phyloP scores from a whole-genome alignment of 1,140 invertebrate genomes.

The Sycophila sp. region DNA sequence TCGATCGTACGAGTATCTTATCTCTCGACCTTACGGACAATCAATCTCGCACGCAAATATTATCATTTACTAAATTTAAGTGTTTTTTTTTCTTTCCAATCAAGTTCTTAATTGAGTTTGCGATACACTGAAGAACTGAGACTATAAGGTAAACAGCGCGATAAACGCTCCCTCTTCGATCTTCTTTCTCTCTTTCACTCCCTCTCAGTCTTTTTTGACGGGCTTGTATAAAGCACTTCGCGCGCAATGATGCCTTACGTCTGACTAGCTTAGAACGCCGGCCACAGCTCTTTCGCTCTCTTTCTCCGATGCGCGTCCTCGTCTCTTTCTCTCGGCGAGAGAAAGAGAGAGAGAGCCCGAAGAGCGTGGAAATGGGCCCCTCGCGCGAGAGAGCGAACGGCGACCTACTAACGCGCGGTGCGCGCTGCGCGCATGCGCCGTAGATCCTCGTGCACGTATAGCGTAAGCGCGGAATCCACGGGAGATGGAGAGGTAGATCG shows the following conservation, averaged over 20 bases:
- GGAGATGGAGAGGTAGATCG: not conserved
- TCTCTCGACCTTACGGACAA: too few relatives aligned
- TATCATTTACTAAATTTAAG: too few relatives aligned
- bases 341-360: too few relatives aligned
- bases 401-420: slow-evolving; percentile 57
- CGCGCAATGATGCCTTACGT: slow-evolving; percentile 36
- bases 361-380: slow-evolving; percentile 1
- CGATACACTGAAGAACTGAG: too few relatives aligned
- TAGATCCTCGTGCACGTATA: not conserved
- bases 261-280: slow-evolving; percentile 32
- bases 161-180: not conserved
- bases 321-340: not conserved
- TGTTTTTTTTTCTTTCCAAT: too few relatives aligned
- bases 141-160: too few relatives aligned
- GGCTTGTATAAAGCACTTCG: slow-evolving; percentile 9
- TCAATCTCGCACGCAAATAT: too few relatives aligned
- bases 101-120: too few relatives aligned
- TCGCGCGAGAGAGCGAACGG: slow-evolving; percentile 40
- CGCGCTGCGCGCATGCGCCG: slow-evolving; percentile 48
- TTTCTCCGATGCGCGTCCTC: slow-evolving; percentile 15
- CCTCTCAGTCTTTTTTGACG: not conserved
- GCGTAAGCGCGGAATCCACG: too few relatives aligned
- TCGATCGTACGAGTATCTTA: slow-evolving; percentile 14
- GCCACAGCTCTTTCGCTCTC: not conserved
- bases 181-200: not conserved